Evolutionary conservation across 2,113 vertebrate genomes (phyloP).

Genomic region (Columba janthina): DNA sequence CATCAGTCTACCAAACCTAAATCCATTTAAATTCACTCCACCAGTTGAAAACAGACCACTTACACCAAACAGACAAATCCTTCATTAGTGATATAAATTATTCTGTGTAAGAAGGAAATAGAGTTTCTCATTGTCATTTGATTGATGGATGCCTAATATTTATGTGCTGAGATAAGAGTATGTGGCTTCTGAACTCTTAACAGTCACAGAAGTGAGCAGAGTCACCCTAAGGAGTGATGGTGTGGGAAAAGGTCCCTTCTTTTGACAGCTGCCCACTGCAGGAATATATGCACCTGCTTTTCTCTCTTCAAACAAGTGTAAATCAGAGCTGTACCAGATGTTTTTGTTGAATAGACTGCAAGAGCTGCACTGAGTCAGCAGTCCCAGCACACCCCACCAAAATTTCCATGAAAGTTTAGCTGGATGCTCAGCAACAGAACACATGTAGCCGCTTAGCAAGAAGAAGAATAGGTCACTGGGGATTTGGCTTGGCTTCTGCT

Average conservation of each 20-base stretch:
- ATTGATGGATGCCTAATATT: not conserved
- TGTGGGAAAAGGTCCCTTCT: not conserved
- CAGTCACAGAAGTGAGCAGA: not conserved
- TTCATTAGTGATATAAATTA: not conserved
- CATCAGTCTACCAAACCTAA: not conserved
- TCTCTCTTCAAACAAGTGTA: conserved; percentile 29
- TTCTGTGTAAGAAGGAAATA: not conserved
- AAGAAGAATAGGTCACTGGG: conserved; percentile 14
- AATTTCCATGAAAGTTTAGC: conserved; percentile 32
- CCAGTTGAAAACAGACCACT: not conserved
- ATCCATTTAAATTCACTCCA: not conserved
- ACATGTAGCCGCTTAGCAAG: conserved; percentile 33
- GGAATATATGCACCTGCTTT: conserved; percentile 14
- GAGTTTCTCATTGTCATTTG: not conserved
- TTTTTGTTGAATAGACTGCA: conserved; percentile 27
- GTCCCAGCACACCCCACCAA: not conserved
- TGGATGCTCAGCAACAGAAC: conserved; percentile 29
- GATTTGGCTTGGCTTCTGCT: conserved; percentile 21
- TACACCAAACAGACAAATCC: not conserved
- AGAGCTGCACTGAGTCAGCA: conserved; percentile 35
- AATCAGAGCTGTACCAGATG: conserved; percentile 50
- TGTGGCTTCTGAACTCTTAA: not conserved
- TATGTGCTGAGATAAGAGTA: not conserved
- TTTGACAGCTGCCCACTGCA: not conserved
- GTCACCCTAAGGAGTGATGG: not conserved